Percentiles rank a stretch among this genome's conserved stretches.
Evolutionary conservation across 1,140 invertebrate genomes (phyloP).

Genomic region (Macrosteles quadrilineatus): DNA sequence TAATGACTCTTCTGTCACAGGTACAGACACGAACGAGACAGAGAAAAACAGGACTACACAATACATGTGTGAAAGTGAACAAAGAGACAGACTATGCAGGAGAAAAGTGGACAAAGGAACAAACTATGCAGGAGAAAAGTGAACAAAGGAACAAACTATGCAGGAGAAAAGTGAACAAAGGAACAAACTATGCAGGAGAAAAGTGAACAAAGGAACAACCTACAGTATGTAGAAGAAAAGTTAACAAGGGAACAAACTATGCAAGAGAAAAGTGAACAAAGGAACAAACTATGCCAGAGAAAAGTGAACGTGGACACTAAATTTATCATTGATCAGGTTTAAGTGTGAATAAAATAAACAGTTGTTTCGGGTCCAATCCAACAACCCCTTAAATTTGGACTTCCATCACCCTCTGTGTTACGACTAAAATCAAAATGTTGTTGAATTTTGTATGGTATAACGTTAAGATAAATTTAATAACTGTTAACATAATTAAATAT

Average conservation of each 20-base stretch:
- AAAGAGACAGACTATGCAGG: neutral
- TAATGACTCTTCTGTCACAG: slow-evolving; percentile 33
- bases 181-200: neutral
- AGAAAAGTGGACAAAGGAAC: neutral
- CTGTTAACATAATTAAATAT: neutral
- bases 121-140: neutral
- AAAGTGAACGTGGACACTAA: neutral
- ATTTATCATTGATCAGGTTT: too few relatives aligned
- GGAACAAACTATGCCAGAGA: neutral
- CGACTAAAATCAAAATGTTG: neutral
- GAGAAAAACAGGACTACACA: slow-evolving; percentile 42
- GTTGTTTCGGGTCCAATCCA: neutral
- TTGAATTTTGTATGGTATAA: slow-evolving; percentile 2
- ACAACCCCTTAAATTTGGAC: neutral
- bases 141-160: neutral
- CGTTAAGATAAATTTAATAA: neutral
- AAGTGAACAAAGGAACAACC: neutral
- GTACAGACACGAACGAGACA: slow-evolving; percentile 39
- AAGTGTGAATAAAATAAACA: neutral
- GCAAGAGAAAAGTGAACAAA: neutral
- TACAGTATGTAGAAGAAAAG: too few relatives aligned
- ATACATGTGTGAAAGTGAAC: slow-evolving; percentile 39
- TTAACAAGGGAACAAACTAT: neutral
- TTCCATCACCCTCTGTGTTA: neutral
- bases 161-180: neutral